Conservation (phyloP, 1,140 invertebrate species). For the Cyclargus thomasi region DNA sequence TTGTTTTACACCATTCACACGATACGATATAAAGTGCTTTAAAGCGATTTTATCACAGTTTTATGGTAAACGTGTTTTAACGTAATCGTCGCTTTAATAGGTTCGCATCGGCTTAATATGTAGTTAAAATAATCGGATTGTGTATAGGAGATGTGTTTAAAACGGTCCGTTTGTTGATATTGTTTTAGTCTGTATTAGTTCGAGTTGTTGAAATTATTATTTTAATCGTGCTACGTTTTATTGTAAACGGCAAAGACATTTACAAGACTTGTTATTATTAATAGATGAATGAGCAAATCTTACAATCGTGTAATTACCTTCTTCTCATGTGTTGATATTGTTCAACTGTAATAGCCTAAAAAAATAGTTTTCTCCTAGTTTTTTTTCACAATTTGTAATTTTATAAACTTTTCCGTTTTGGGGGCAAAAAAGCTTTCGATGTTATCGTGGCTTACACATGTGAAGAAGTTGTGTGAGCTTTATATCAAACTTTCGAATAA, state of each 20-base stretch:
- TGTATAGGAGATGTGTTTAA: constrained; percentile 21
- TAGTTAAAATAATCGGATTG: constrained; percentile 24
- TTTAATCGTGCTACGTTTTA: constrained; percentile 11
- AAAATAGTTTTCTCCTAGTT: background rate
- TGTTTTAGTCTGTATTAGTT: constrained; percentile 17
- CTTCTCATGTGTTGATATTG: constrained; percentile 7
- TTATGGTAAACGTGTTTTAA: constrained; percentile 32
- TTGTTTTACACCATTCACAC: constrained; percentile 16
- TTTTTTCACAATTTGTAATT: background rate
- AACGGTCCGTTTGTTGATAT: constrained; percentile 22
- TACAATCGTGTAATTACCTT: background rate
- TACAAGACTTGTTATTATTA: constrained; percentile 13
- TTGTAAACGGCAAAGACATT: background rate
- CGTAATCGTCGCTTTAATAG: constrained; percentile 34
- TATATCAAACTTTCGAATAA: background rate
- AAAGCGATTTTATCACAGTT: constrained; percentile 28
- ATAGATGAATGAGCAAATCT: constrained; percentile 8
- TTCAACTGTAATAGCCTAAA: background rate
- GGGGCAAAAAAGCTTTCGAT: background rate
- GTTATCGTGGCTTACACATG: constrained; percentile 10
- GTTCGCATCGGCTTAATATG: constrained; percentile 32
- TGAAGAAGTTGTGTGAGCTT: constrained; percentile 5
- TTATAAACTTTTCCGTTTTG: background rate
- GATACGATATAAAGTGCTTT: constrained; percentile 18
- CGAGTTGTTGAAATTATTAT: constrained; percentile 16